Base-by-base conservation (phyloP, 2,113 vertebrate genomes). In the Benitochromis conjunctus region DNA sequence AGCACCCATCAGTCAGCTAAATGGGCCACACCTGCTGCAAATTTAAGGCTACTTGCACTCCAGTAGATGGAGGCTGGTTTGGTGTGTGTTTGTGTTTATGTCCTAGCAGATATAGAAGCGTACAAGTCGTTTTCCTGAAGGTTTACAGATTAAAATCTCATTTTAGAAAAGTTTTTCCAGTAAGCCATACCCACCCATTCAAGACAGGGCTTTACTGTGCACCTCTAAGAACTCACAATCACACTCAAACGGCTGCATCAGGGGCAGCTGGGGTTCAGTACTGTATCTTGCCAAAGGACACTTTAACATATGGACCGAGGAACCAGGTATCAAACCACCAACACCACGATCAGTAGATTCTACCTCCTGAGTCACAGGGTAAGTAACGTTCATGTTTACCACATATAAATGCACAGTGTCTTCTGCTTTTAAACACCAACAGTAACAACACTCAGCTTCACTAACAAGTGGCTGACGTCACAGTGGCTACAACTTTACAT, bases 1-100 rank as follows among this genome's bases (percentile, higher is more conserved):
- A 43, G 82, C 2, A 5, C 51, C 69, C 89, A 94, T 94, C 92
- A 85, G 79, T 95, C 93, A 94, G 58, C 58, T 62, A 86, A 87
- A 94, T 88, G 86, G 89, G 89, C 89, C 78, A 91, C 88, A 51
- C 55, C 60, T 53, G 62, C 82, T 58, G 86, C 86, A 93, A 87
- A 94, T 94, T 92, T 92, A 89, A 91, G 71, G 62, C 81, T 64
- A 84, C 54, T 38, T 80, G 81, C 74, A 29, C 80, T 88, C 53
- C 53, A 13, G 71, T 13, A 76, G 48, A 29, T 69, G 34, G 9
- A 69, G 26, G 56, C 24, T 34, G 77, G 74, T 78, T 24, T 10
- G 79, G 31, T 16, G 16, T 48, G 53, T 74, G 53, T 29, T 31
- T 58, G 53, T 86, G 86, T 62, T 82, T 76, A 58, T 84, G 71